Percentiles rank a stretch among this genome's conserved stretches.
Conservation (phyloP, 1,140 invertebrate genomes). For the Penaeus vannamei region DNA sequence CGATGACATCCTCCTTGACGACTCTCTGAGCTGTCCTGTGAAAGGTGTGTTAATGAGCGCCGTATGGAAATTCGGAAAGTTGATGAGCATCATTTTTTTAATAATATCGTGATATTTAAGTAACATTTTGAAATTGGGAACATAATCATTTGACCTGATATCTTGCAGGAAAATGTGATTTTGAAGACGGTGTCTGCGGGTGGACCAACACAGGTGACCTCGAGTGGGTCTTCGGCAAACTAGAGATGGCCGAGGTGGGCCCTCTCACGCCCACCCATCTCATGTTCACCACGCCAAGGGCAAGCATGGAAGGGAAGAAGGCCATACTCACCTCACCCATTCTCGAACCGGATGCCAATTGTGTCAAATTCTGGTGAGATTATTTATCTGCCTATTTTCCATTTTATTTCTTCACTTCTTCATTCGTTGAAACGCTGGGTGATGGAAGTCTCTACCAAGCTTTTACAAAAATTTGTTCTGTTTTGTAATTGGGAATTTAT, state of each 20-base stretch:
- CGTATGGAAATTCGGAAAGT: too few relatives aligned
- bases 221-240: constrained; percentile 53
- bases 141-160: neutral
- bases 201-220: constrained; percentile 55
- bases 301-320: constrained; percentile 36
- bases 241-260: constrained; percentile 20
- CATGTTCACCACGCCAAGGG: constrained; percentile 54
- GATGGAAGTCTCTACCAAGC: too few relatives aligned
- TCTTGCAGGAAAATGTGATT: constrained; percentile 47
- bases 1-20: constrained; percentile 53
- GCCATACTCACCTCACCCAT: constrained; percentile 49
- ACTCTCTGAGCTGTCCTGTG: constrained; percentile 37
- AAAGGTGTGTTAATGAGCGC: constrained; percentile 38
- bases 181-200: constrained; percentile 59
- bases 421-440: too few relatives aligned
- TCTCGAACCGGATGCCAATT: constrained; percentile 35
- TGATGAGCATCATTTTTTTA: too few relatives aligned
- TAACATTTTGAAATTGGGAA: neutral
- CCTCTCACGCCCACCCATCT: constrained; percentile 52
- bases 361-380: constrained; percentile 57
- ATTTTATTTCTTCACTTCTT: too few relatives aligned
- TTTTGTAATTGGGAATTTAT: too few relatives aligned
- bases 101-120: too few relatives aligned
- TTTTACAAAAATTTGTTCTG: too few relatives aligned
- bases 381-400: too few relatives aligned